phyloP scores from a whole-genome alignment of 2,888 invertebrate genomes.

The Coelopa pilipes region DNA sequence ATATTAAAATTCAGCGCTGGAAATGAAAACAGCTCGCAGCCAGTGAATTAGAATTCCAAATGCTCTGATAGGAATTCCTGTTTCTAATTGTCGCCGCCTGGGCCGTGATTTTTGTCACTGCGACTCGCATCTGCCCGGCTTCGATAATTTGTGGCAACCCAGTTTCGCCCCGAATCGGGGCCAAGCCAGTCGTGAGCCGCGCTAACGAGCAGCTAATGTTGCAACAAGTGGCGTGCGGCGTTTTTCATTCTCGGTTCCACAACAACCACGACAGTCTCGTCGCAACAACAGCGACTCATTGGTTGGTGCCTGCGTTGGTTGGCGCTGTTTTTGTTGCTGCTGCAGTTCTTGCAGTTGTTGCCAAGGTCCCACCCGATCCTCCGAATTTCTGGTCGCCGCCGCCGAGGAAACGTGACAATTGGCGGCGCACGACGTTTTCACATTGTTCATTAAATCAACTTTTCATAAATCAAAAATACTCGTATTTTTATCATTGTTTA shows the following conservation, averaged over 20 bases:
- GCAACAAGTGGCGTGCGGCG: conserved; percentile 24
- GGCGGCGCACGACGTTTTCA: conserved; percentile 23
- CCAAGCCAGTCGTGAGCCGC: conserved; percentile 26
- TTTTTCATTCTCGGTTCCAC: not conserved
- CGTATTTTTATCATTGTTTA: not conserved
- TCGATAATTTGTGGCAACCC: conserved; percentile 1
- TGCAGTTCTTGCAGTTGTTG: conserved; percentile 19
- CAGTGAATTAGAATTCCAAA: no score
- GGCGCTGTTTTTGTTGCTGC: not conserved
- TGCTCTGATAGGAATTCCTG: no score
- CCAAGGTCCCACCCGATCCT: not conserved
- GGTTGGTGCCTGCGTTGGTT: conserved; percentile 17
- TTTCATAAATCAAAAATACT: not conserved
- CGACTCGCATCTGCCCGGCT: not conserved
- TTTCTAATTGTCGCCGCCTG: no score
- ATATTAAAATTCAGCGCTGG: no score
- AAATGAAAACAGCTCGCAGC: no score
- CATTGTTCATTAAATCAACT: conserved; percentile 13
- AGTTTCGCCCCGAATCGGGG: conserved; percentile 26
- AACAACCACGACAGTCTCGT: not conserved
- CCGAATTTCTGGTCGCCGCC: not conserved
- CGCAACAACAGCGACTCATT: not conserved
- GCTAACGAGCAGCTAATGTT: not conserved
- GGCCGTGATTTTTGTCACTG: no score
- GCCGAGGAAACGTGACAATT: conserved; percentile 28